A percentile compares a stretch with the other conserved stretches of the same genome.
Evolutionary conservation across 2,888 invertebrate genomes (phyloP).

Genomic region (Himalopsyche anomala): DNA sequence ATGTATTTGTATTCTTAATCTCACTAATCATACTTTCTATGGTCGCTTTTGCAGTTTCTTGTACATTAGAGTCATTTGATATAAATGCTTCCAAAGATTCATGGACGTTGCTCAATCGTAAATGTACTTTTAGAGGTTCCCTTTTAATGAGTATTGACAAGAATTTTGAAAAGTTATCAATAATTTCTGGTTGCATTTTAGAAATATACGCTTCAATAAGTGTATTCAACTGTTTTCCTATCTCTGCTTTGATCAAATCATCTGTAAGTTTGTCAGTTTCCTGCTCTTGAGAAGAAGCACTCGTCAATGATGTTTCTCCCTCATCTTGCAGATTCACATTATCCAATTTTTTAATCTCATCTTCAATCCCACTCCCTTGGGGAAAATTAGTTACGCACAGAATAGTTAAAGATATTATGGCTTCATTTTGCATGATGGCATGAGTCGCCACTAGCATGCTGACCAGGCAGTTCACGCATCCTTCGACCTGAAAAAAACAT

Average conservation of each 20-base stretch:
- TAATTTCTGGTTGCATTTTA: slow-evolving; percentile 74
- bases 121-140: slow-evolving; percentile 65
- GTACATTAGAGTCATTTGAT: slow-evolving; percentile 69
- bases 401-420: slow-evolving; percentile 84
- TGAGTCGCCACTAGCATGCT: slow-evolving; percentile 91
- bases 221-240: slow-evolving; percentile 75
- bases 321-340: slow-evolving; percentile 59
- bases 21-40: slow-evolving; percentile 65
- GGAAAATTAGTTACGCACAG: slow-evolving; percentile 72
- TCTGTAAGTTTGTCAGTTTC: slow-evolving; percentile 46
- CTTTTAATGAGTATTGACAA: slow-evolving; percentile 73
- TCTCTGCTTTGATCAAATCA: slow-evolving; percentile 74
- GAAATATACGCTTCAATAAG: slow-evolving; percentile 75
- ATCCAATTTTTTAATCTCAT: slow-evolving; percentile 55
- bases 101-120: slow-evolving; percentile 49
- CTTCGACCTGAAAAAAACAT: slow-evolving; percentile 76
- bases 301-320: slow-evolving; percentile 66
- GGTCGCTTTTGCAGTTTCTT: slow-evolving; percentile 69
- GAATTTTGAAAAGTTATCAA: slow-evolving; percentile 75
- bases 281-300: slow-evolving; percentile 66
- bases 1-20: slow-evolving; percentile 47
- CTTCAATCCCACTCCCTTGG: background rate
- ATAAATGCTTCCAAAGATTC: slow-evolving; percentile 70
- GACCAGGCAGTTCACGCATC: slow-evolving; percentile 85
- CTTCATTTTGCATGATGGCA: slow-evolving; percentile 92